Base-by-base conservation (phyloP, 1,140 invertebrate species). In the Thaumetopoea pityocampa region DNA sequence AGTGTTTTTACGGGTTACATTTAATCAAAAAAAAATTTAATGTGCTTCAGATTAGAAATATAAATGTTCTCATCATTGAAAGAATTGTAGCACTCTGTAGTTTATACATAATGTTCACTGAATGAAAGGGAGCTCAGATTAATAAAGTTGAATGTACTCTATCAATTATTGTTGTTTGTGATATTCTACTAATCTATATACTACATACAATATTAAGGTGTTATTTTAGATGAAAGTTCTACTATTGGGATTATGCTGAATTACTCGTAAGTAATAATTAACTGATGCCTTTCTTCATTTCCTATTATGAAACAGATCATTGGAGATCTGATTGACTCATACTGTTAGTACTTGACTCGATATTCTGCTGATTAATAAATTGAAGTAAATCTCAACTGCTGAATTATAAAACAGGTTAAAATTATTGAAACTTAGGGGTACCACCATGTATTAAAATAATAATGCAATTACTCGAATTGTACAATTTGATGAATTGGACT, bases 51-150 rank as follows among this genome's bases (percentile, higher is more conserved):
- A n/a, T n/a, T n/a, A n/a, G n/a, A n/a, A n/a, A n/a, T n/a, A 12
- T 9, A 23, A 27, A 35, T 22, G 24, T 23, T 15, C 27, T 22
- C 24, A 23, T 35, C 27, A 22, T 27, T 41, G 47, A 60, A 59
- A 68, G 42, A 62, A 59, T 49, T 49, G 64, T 72, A 68, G 73
- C 70, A 70, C 66, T 73, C 70, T 78, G 68, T 71, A 67, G 59
- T 45, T 41, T 44, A 41, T n/a, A 29, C 26, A 51, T 50, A 32
- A 18, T 51, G n/a, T n/a, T n/a, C 52, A 66, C 51, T 65, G 49
- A 59, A 68, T 45, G 26, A 60, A 67, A 65, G 28, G 33, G 36
- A 54, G 64, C 64, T 66, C 64, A 46, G 27, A 45, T 15, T 37
- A 6, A 41, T 53, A 43, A 54, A 29, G 43, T 48, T 51, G 53